Evolutionary conservation across 1,140 invertebrate species (phyloP).

Genomic region (Neodiprion pinetum): DNA sequence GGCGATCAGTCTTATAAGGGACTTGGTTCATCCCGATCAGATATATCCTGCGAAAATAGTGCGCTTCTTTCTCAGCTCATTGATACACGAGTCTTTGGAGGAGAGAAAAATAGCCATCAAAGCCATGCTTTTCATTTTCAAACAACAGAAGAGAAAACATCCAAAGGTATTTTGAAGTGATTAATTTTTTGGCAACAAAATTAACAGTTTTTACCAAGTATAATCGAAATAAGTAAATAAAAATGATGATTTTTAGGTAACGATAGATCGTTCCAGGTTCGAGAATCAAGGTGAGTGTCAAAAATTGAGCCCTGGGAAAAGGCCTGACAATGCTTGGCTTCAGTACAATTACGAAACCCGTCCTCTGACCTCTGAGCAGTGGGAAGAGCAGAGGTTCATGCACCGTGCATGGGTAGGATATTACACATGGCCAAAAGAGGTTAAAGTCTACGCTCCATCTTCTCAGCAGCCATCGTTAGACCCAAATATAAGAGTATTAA

Average conservation of each 20-base stretch:
- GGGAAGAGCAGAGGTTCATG: conserved; percentile 74
- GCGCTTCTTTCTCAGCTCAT: conserved; percentile 69
- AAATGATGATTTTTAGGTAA: background rate
- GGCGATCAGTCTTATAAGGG: conserved; percentile 74
- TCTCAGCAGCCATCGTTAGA: conserved; percentile 68
- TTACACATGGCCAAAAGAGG: conserved; percentile 79
- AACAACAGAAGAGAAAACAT: conserved; percentile 78
- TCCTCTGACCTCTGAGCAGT: conserved; percentile 72
- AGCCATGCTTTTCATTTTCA: conserved; percentile 72
- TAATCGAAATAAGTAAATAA: too few relatives aligned
- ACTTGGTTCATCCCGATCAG: conserved; percentile 76
- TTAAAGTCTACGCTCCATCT: conserved; percentile 70
- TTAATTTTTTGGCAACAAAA: conserved; percentile 9
- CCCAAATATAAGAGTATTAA: conserved; percentile 58
- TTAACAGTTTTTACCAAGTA: background rate
- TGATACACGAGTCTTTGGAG: conserved; percentile 79
- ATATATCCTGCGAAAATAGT: conserved; percentile 70
- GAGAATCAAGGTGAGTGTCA: conserved; percentile 24
- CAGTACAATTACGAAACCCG: conserved; percentile 70
- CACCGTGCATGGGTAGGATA: conserved; percentile 79
- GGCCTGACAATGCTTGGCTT: conserved; percentile 77
- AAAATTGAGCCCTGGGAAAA: conserved; percentile 59
- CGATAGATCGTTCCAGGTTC: conserved; percentile 11
- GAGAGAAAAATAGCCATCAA: conserved; percentile 76
- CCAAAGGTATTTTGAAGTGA: conserved; percentile 42